Percentiles rank a stretch among this genome's conserved stretches.
Conservation (phyloP, 92 coral and sea anemone species). For the Muricea muricata region DNA sequence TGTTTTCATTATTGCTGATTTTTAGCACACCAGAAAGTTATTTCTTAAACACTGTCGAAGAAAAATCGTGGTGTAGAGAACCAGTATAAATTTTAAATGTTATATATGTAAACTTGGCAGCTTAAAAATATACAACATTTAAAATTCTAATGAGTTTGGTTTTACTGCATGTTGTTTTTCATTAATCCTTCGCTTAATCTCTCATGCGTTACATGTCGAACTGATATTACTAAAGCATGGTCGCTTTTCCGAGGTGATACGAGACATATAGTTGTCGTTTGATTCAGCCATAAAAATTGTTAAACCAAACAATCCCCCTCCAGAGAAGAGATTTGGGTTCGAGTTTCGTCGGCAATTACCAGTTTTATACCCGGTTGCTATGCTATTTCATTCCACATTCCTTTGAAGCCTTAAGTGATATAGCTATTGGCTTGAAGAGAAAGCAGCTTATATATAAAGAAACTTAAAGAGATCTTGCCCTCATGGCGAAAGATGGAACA, state of each 20-base stretch:
- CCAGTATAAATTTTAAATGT: background rate
- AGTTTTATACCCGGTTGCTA: background rate
- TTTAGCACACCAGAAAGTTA: too few species aligned
- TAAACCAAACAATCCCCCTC: background rate
- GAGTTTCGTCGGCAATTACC: background rate
- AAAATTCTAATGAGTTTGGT: conserved; percentile 14
- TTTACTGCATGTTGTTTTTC: background rate
- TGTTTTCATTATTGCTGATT: too few species aligned
- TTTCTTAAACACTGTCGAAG: too few species aligned
- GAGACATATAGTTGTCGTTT: background rate
- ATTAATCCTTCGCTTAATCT: background rate
- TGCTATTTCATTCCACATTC: background rate
- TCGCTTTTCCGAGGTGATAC: background rate
- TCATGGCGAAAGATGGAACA: background rate
- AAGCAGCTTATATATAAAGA: background rate
- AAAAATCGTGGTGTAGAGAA: too few species aligned
- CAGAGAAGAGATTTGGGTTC: background rate
- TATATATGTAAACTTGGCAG: background rate
- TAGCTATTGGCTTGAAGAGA: background rate
- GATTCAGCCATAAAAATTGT: background rate
- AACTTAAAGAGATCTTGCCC: background rate
- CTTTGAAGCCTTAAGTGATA: background rate
- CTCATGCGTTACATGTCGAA: conserved; percentile 30
- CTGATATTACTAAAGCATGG: background rate
- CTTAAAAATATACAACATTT: background rate